These are phyloP conservation scores for Campylorhamphus procurvoides DNA, from an alignment of 2,113 vertebrate species.

Conservation along the genomic window DNA sequence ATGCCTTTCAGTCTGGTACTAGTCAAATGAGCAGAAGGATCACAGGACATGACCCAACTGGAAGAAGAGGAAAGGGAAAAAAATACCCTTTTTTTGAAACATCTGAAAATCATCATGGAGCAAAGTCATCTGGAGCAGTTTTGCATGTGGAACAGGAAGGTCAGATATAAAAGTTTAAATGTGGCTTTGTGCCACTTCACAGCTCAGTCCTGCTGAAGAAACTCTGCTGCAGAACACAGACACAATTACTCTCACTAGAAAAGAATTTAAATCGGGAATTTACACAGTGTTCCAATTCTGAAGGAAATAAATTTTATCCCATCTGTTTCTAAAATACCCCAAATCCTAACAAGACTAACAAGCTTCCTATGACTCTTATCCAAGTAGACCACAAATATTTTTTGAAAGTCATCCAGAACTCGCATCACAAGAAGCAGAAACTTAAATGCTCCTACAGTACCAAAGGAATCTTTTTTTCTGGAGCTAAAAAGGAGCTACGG, in stretches of 20 bases:
- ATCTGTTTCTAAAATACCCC: slow-evolving; percentile 6
- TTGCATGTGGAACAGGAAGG: neutral
- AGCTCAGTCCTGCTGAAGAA: neutral
- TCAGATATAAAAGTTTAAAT: neutral
- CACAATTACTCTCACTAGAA: neutral
- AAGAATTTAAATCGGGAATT: slow-evolving; percentile 6
- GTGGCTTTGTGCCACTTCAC: neutral
- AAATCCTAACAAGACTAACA: neutral
- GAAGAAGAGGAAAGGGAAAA: neutral
- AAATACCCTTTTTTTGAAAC: neutral
- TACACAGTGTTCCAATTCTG: neutral
- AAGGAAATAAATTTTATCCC: neutral
- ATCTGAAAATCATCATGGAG: neutral
- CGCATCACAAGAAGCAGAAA: neutral
- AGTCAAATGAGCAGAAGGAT: neutral
- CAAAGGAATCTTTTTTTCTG: neutral
- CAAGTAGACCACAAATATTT: slow-evolving; percentile 11
- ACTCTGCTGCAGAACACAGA: neutral
- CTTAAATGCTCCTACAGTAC: neutral
- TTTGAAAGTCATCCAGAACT: neutral
- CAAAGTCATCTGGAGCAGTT: neutral
- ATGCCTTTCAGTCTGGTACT: neutral
- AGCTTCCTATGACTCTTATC: neutral
- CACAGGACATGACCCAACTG: neutral
- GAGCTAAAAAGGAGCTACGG: neutral